These are phyloP conservation scores for Samia ricini DNA, from an alignment of 1,140 invertebrate genomes.

Conservation along the genomic window DNA sequence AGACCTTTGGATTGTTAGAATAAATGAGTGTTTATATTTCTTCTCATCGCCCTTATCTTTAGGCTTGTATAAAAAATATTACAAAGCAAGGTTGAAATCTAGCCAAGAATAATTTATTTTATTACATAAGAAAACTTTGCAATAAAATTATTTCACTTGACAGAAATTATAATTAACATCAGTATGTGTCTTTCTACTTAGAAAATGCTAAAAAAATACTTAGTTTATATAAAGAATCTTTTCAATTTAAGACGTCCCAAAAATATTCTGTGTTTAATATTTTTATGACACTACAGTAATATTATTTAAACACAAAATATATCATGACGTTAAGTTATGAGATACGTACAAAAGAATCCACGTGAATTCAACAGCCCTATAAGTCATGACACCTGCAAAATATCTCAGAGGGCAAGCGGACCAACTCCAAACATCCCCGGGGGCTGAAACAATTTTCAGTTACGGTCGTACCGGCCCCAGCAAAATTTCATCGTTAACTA, in stretches of 20 bases:
- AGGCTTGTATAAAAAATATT: slow-evolving; percentile 38
- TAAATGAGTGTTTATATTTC: slow-evolving; percentile 65
- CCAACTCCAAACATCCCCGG: slow-evolving; percentile 25
- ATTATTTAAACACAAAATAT: no score
- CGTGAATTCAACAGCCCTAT: slow-evolving; percentile 17
- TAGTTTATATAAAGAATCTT: no score
- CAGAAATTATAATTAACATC: no score
- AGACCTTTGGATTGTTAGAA: slow-evolving; percentile 51
- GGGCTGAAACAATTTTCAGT: slow-evolving; percentile 60
- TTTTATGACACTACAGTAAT: no score
- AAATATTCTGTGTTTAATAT: no score
- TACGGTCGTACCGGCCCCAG: slow-evolving; percentile 45
- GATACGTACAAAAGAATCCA: background rate
- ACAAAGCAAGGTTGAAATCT: slow-evolving; percentile 13
- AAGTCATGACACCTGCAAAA: slow-evolving; percentile 56
- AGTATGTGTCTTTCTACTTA: no score
- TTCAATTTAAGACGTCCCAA: no score
- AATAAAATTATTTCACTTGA: no score
- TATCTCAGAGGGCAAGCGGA: slow-evolving; percentile 34
- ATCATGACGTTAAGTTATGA: background rate
- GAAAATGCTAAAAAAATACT: no score
- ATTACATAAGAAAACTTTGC: no score
- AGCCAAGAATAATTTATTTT: no score
- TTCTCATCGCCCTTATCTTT: slow-evolving; percentile 37
- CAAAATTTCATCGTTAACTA: slow-evolving; percentile 37